Conservation (phyloP, 35 echinoderm and acorn worm species). For the Apostichopus parvimensis region DNA sequence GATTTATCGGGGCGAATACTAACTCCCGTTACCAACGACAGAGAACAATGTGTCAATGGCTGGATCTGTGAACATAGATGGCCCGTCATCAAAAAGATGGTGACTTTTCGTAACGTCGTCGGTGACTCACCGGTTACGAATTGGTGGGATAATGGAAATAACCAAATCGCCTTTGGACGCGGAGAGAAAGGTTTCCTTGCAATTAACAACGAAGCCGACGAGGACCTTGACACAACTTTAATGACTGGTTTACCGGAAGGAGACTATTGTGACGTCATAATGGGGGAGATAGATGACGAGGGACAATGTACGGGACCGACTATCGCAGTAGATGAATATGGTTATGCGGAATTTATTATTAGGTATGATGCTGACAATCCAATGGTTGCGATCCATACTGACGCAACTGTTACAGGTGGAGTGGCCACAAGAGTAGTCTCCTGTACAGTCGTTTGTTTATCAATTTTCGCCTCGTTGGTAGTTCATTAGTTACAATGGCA, state of each 20-base stretch:
- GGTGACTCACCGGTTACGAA: conserved; percentile 44
- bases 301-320: conserved; percentile 33
- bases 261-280: conserved; percentile 73
- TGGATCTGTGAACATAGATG: conserved; percentile 94
- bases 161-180: conserved; percentile 71
- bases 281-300: conserved; percentile 38
- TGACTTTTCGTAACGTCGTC: conserved; percentile 56
- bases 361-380: conserved; percentile 38
- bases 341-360: conserved; percentile 53
- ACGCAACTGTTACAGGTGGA: conserved; percentile 20
- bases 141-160: conserved; percentile 83
- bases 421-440: neutral
- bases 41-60: conserved; percentile 63
- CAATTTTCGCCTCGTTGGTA: neutral
- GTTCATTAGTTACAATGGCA: too few relatives aligned
- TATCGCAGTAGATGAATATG: conserved; percentile 35
- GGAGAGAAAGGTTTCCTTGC: conserved; percentile 76
- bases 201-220: conserved; percentile 49
- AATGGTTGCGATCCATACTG: conserved; percentile 57
- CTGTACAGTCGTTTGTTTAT: neutral
- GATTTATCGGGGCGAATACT: conserved; percentile 10
- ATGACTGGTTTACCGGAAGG: conserved; percentile 75
- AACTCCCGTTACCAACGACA: neutral
- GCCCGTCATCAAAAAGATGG: conserved; percentile 75
- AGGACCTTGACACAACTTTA: conserved; percentile 5